Percentiles rank a stretch among this genome's conserved stretches.
Evolutionary conservation across 2,797 vertebrate genomes (phyloP).

Genomic region (Propithecus deckenii): DNA sequence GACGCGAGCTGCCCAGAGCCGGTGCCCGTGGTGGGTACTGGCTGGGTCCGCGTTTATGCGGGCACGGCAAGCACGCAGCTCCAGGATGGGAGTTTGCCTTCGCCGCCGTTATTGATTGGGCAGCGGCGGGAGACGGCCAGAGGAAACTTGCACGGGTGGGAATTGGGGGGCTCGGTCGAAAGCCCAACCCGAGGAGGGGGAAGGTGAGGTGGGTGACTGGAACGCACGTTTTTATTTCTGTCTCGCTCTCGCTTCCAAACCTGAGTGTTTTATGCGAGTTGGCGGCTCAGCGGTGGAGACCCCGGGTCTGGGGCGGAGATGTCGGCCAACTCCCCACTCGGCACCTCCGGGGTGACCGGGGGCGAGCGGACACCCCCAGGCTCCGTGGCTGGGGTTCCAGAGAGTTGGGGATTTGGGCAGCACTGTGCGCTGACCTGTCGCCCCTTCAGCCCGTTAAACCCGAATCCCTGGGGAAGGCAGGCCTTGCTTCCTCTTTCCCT

Average conservation of each 20-base stretch:
- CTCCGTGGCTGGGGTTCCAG: neutral
- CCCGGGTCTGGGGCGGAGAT: neutral
- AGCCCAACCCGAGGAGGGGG: conserved; percentile 31
- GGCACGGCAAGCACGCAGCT: conserved; percentile 57
- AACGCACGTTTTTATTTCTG: conserved; percentile 30
- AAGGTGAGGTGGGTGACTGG: conserved; percentile 7
- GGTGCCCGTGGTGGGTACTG: conserved; percentile 54
- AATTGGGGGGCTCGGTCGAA: neutral
- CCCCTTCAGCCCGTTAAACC: neutral
- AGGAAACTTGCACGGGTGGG: conserved; percentile 66
- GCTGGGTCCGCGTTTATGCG: conserved; percentile 48
- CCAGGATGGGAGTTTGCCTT: conserved; percentile 61
- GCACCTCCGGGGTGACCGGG: neutral
- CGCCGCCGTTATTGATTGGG: conserved; percentile 45
- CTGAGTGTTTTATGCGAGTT: conserved; percentile 60
- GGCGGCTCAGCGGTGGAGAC: neutral
- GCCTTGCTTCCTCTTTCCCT: conserved; percentile 68
- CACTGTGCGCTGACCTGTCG: conserved; percentile 34
- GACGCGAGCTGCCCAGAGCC: conserved; percentile 68
- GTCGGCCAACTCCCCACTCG: neutral
- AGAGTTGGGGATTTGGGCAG: conserved; percentile 52
- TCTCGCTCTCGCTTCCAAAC: conserved; percentile 6
- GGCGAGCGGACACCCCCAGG: neutral
- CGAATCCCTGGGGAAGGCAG: conserved; percentile 48
- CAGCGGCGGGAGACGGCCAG: conserved; percentile 44